Base-by-base conservation (phyloP, 2,797 vertebrate genomes). In the Hybognathus amarus region DNA sequence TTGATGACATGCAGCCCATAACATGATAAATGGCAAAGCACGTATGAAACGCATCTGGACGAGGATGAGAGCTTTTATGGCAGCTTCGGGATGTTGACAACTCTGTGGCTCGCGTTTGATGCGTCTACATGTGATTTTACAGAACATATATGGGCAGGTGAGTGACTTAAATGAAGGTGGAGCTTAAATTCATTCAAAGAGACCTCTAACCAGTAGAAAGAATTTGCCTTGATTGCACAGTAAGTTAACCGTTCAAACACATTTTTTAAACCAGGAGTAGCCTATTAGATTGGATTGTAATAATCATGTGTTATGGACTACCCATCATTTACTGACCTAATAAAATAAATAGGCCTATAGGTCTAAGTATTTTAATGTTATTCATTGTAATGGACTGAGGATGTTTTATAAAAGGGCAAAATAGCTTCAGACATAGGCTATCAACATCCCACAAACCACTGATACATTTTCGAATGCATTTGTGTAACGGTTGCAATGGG, bases 151-250 rank as follows among this genome's bases (percentile, higher is more conserved):
- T 9, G 10, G 30, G 12, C 45, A 54, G 70, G 59, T 54, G 11
- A 82, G 56, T 50, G 68, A 47, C 40, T 50, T 64, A 1, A 27
- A 36, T 7, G 10, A 52, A 82, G 80, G 80, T 52, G 80, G 59
- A 17, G 45, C 70, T 75, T 66, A n/a, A 18, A 36, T 36, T 20
- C 13, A 38, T 30, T 61, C 52, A 30, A 1, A 70, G 6, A 54
- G 10, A 18, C 10, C 18, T 20, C 5, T 45, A 74, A 56, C 11
- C 6, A n/a, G 66, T 0, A 30, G 6, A 59, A 27, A 56, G 64
- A 27, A 3, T 8, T 56, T 18, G 47, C 17, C 6, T 54, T 50
- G 3, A 2, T 52, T 50, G 4, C 20, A 3, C 6, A 13, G n/a
- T 2, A 59, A 59, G 2, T 24, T 22, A 24, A 45, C 8, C 1